These are phyloP conservation scores for Palaemon carinicauda DNA, from an alignment of 1,140 invertebrate species.

Conservation along the genomic window DNA sequence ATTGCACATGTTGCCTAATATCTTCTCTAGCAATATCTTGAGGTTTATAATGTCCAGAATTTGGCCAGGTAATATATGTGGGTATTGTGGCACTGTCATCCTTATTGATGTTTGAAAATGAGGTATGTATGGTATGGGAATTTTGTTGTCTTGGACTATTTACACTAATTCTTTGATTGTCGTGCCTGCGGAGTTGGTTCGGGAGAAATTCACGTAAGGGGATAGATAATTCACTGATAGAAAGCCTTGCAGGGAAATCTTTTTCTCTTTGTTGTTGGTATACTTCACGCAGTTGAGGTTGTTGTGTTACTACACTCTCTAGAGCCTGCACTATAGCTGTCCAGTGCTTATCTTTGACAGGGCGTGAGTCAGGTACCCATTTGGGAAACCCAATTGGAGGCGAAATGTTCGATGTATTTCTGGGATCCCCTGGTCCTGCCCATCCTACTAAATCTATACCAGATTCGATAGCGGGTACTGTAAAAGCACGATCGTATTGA, in stretches of 20 bases:
- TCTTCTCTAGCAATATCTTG: background rate
- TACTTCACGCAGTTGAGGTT: background rate
- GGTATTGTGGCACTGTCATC: background rate
- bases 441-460: background rate
- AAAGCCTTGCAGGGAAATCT: no score
- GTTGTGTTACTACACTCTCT: background rate
- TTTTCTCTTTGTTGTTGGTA: background rate
- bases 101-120: no score
- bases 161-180: background rate
- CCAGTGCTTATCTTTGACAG: constrained; percentile 27
- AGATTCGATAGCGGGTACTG: background rate
- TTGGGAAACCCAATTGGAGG: background rate
- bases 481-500: no score
- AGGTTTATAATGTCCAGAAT: background rate
- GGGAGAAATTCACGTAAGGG: background rate
- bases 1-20: background rate
- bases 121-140: no score
- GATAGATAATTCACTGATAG: background rate
- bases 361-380: background rate
- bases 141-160: background rate
- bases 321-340: constrained; percentile 6
- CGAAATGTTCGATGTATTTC: background rate
- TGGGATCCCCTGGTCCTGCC: constrained; percentile 12
- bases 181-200: background rate
- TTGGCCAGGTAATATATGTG: background rate